Percentiles rank a stretch among this genome's conserved stretches.
Conservation (phyloP, 2,888 invertebrate species). For the Andrena hattorfiana region DNA sequence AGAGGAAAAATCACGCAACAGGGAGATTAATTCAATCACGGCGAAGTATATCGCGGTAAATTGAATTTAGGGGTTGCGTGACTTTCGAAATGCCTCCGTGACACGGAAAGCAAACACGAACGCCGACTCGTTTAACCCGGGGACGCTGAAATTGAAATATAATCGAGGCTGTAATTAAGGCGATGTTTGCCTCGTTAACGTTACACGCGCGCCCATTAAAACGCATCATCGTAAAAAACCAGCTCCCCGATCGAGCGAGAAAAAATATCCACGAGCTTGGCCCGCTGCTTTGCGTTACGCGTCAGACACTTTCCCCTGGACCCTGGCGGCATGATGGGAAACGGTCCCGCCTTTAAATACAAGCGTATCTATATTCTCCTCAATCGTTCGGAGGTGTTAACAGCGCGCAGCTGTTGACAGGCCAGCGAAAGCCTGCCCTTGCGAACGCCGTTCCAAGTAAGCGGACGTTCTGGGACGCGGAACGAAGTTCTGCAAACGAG, state of each 20-base stretch:
- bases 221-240: conserved; percentile 22
- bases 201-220: conserved; percentile 6
- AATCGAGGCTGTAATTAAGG: conserved; percentile 36
- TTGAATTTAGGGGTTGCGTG: conserved; percentile 48
- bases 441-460: conserved; percentile 37
- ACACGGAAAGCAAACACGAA: conserved; percentile 31
- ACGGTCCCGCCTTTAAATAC: conserved; percentile 16
- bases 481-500: conserved; percentile 9
- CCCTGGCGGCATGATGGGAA: background rate
- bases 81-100: conserved; percentile 26
- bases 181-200: conserved; percentile 18
- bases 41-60: conserved; percentile 17
- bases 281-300: no score
- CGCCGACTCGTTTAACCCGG: conserved; percentile 12
- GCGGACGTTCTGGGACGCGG: conserved; percentile 1
- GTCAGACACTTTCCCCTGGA: no score
- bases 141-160: conserved; percentile 9
- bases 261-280: background rate
- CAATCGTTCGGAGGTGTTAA: conserved; percentile 38
- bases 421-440: conserved; percentile 44
- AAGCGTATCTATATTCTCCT: conserved; percentile 16
- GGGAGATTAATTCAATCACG: conserved; percentile 36
- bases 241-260: background rate
- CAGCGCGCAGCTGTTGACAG: conserved; percentile 45
- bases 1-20: conserved; percentile 27